Percentiles rank a stretch among this genome's conserved stretches.
Conservation (phyloP, 2,797 vertebrate genomes). For the Danio jaintianensis region DNA sequence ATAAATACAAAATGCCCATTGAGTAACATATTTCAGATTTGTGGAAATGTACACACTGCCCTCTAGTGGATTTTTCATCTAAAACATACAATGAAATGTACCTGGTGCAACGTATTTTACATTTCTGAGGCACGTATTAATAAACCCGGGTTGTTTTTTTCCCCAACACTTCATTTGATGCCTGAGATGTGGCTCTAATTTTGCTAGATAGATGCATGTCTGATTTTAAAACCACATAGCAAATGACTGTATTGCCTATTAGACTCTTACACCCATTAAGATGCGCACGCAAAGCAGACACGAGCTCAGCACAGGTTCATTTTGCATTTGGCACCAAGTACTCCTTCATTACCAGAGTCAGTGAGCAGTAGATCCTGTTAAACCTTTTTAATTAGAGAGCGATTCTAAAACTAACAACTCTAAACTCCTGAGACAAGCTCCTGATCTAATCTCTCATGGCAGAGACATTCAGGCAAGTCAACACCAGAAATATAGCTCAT, state of each 20-base stretch:
- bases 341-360: conserved; percentile 56
- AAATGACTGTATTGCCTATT: background rate
- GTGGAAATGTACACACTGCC: too few relatives aligned
- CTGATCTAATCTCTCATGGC: conserved; percentile 47
- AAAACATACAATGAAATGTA: too few relatives aligned
- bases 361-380: conserved; percentile 44
- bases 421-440: conserved; percentile 43
- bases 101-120: too few relatives aligned
- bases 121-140: too few relatives aligned
- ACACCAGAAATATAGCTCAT: background rate
- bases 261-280: background rate
- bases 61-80: too few relatives aligned
- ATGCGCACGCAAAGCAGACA: background rate
- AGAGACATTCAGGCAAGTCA: conserved; percentile 20
- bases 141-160: too few relatives aligned
- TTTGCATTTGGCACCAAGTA: conserved; percentile 49
- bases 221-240: conserved; percentile 30
- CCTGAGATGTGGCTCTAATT: too few relatives aligned
- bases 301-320: conserved; percentile 31
- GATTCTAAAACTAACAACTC: conserved; percentile 57
- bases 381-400: conserved; percentile 57
- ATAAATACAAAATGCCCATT: too few relatives aligned
- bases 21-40: too few relatives aligned
- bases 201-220: too few relatives aligned
- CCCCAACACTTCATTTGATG: too few relatives aligned